Conservation (phyloP, 2,797 vertebrate genomes). For the Synanceia verrucosa region DNA sequence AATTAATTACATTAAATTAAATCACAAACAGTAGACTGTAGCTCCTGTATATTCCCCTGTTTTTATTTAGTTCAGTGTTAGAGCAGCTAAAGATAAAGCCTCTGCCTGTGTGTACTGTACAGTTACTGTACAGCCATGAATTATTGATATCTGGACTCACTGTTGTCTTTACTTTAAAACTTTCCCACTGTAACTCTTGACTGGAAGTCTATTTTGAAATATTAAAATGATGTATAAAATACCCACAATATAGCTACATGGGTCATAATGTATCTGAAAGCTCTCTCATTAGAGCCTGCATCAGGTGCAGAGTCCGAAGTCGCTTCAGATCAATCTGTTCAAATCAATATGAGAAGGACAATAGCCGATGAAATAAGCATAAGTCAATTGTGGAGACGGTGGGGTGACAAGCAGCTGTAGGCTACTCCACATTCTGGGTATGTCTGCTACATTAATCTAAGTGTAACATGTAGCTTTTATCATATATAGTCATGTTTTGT, state of each 20-base stretch:
- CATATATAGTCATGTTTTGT: too few species aligned
- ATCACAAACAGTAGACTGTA: conserved; percentile 7
- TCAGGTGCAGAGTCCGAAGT: conserved; percentile 28
- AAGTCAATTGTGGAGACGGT: conserved; percentile 24
- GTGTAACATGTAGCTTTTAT: too few species aligned
- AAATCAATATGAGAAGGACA: conserved; percentile 34
- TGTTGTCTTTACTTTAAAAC: too few species aligned
- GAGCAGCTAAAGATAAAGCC: conserved; percentile 26
- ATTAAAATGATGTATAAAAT: conserved; percentile 17
- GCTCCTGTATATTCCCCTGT: conserved; percentile 6
- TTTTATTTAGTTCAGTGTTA: conserved; percentile 28
- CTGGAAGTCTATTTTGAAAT: conserved; percentile 37
- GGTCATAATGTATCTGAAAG: conserved; percentile 16
- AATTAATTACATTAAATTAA: conserved; percentile 30
- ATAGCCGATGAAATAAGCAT: conserved; percentile 31
- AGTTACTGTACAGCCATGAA: conserved; percentile 23
- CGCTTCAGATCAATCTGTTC: conserved; percentile 31
- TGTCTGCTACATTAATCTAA: too few species aligned
- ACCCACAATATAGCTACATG: not conserved
- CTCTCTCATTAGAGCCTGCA: not conserved
- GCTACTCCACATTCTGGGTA: conserved; percentile 25
- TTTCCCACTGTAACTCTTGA: conserved; percentile 4
- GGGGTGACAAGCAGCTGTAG: conserved; percentile 31
- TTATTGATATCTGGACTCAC: conserved; percentile 44
- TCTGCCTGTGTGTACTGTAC: conserved; percentile 10